Percentiles rank a stretch among this genome's conserved stretches.
Conservation (phyloP, 92 coral and sea anemone genomes). For the Phenganax marumi region DNA sequence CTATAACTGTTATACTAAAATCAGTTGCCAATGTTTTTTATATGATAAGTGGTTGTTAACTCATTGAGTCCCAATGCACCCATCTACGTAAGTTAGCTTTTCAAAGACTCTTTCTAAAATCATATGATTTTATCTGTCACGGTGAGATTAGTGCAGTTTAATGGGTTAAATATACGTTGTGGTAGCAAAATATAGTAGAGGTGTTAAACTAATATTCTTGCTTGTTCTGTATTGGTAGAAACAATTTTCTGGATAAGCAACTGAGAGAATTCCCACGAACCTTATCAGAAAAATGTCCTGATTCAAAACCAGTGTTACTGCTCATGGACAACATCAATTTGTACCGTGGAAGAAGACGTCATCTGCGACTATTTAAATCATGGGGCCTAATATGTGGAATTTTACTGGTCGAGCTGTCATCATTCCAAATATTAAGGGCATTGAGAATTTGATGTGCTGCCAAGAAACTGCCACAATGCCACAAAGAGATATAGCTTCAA, state of each 20-base stretch:
- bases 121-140: too few species aligned
- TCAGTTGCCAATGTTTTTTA: too few species aligned
- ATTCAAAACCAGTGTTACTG: conserved; percentile 42
- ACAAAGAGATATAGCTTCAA: conserved; percentile 24
- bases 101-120: too few species aligned
- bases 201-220: not conserved
- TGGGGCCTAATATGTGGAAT: conserved; percentile 65
- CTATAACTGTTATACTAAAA: too few species aligned
- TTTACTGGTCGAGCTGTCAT: conserved; percentile 59
- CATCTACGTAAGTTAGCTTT: too few species aligned
- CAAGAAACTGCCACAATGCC: conserved; percentile 31
- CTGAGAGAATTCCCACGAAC: conserved; percentile 5
- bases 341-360: conserved; percentile 55
- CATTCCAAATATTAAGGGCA: conserved; percentile 46
- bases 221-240: not conserved
- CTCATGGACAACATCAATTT: conserved; percentile 59
- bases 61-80: too few species aligned
- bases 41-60: too few species aligned
- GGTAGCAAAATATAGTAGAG: not conserved
- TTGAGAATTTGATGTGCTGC: conserved; percentile 30
- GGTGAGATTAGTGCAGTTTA: not conserved
- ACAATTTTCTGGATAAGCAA: conserved; percentile 6
- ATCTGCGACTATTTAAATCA: conserved; percentile 44
- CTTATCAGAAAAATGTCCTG: conserved; percentile 28
- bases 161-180: not conserved